Percentiles rank a stretch among this genome's conserved stretches.
Conservation (phyloP, 1,140 invertebrate genomes). For the Aphelinus atriplicis region DNA sequence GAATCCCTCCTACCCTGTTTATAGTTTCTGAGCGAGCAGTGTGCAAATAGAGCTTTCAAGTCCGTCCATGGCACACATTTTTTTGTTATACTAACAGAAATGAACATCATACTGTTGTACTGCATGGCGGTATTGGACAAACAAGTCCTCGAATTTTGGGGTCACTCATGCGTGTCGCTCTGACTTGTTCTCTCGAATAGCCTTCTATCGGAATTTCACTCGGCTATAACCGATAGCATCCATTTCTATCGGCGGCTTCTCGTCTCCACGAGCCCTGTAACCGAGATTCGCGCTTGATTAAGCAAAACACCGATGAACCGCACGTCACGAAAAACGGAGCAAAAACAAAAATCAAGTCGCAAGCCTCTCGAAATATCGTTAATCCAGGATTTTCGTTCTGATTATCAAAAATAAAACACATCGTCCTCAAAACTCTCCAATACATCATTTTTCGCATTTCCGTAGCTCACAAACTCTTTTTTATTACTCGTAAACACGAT, state of each 20-base stretch:
- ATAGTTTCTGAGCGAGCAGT: no score
- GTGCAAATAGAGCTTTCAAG: no score
- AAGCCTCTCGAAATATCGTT: slow-evolving; percentile 1
- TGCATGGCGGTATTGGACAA: neutral
- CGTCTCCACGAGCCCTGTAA: neutral
- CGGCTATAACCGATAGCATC: neutral
- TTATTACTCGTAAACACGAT: no score
- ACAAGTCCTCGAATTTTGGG: neutral
- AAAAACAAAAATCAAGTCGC: neutral
- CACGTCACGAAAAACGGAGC: neutral
- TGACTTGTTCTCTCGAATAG: neutral
- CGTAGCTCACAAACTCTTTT: no score
- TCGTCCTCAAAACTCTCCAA: no score
- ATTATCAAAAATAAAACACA: no score
- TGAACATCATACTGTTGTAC: no score
- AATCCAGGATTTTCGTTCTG: neutral
- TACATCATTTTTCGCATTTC: no score
- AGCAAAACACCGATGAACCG: slow-evolving; percentile 8
- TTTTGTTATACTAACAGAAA: no score
- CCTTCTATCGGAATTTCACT: slow-evolving; percentile 8
- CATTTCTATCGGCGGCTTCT: neutral
- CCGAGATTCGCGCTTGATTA: slow-evolving; percentile 26
- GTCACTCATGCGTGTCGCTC: neutral
- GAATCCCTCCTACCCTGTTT: no score
- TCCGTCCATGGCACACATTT: no score